Evolutionary conservation across 1,140 invertebrate genomes (phyloP), one percentile per base, ranked within the genome.

Genomic region (Drosophila azteca): DNA sequence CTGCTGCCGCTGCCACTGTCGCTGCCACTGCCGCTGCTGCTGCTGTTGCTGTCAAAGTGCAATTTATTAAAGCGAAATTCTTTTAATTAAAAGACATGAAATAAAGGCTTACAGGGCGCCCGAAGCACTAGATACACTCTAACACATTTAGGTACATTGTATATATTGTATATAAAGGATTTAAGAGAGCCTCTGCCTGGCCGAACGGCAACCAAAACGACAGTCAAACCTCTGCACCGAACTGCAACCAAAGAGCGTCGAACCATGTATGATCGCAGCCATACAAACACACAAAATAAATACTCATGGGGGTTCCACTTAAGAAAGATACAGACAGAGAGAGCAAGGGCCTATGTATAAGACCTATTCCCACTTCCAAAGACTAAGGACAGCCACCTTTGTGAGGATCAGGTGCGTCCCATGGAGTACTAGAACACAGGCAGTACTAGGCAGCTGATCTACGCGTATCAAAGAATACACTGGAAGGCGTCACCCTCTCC

Each of bases 401-500:
- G 91, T 20, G 17, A 20, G 17, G n/a, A n/a, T n/a, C n/a, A n/a
- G n/a, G n/a, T n/a, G n/a, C n/a, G n/a, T n/a, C n/a, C n/a, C n/a
- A 94, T 95, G 94, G 85, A 91, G 77, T 95, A 94, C 87, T 92
- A 92, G 24, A 55, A 79, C 17, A 20, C 17, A 20, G 17, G 17
- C 17, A 20, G 17, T 20, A 6, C 90, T 95, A 35, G 94, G 94
- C 7, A 83, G 79, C 13, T 2, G 94, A 91, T 2, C 59, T 95
- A n/a, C 89, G 91, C 39, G 92, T 95, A 1, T 95, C 94, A 0
- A 92, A 93, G 53, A 52, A 95, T n/a, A 92, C 93, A 0, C 69
- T 94, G 4, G 94, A 94, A 31, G 93, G 93, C 2, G 83, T 78
- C 29, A 54, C 83, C 0, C 50, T 87, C 0, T 79, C 66, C 17